phyloP scores from a whole-genome alignment of 2,113 vertebrate genomes.

The Vulpes lagopus region DNA sequence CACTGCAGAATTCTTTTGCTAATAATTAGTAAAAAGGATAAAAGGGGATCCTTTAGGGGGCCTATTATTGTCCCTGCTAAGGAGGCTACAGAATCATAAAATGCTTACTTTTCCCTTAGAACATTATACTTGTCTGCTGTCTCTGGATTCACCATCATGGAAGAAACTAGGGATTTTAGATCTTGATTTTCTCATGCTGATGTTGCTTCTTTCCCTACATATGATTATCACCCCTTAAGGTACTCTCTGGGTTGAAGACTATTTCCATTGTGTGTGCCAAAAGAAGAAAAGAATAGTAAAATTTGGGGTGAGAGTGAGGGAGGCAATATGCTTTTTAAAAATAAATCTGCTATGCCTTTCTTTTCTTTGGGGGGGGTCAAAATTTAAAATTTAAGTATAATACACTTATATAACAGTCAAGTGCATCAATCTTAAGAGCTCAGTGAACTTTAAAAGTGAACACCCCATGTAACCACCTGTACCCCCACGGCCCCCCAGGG shows the following conservation, averaged over 20 bases:
- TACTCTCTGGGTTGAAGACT: not conserved
- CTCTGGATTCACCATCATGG: not conserved
- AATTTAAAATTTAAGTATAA: not conserved
- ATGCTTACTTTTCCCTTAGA: not conserved
- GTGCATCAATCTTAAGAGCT: not conserved
- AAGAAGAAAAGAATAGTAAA: constrained; percentile 12
- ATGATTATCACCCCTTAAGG: not conserved
- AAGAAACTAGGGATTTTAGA: not conserved
- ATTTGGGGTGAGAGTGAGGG: not conserved
- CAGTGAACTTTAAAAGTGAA: not conserved
- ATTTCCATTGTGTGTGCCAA: not conserved
- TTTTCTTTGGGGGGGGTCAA: not conserved
- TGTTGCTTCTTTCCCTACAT: not conserved
- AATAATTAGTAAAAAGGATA: not conserved
- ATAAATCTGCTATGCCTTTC: not conserved
- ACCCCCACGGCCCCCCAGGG: not conserved
- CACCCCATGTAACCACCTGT: not conserved
- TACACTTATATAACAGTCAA: not conserved
- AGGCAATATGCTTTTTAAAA: not conserved
- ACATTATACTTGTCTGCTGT: not conserved
- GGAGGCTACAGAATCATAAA: constrained; percentile 2
- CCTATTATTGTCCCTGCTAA: not conserved
- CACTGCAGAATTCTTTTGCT: not conserved
- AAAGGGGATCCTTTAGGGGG: not conserved
- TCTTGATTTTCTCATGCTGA: not conserved